Percentiles rank a stretch among this genome's conserved stretches.
These are phyloP conservation scores for Dioctria linearis DNA, from an alignment of 2,888 invertebrate species.

Conservation along the genomic window DNA sequence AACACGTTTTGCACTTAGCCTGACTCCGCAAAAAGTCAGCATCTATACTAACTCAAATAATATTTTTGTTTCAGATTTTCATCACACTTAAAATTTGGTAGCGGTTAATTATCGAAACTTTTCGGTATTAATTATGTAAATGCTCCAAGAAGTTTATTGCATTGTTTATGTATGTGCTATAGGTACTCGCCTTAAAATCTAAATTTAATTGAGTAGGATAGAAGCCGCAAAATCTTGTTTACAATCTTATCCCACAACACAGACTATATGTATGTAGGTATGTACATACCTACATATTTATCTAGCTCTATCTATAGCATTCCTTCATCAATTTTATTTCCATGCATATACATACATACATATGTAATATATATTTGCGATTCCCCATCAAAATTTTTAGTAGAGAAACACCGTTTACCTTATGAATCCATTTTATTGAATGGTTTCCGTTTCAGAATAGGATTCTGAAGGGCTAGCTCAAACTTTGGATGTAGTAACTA, in stretches of 20 bases:
- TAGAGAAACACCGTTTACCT: background rate
- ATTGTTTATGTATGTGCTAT: background rate
- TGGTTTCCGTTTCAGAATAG: slow-evolving; percentile 22
- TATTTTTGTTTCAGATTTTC: no score
- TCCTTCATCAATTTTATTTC: no score
- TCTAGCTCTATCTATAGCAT: no score
- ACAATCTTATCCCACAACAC: background rate
- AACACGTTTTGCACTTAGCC: no score
- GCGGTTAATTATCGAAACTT: slow-evolving; percentile 2
- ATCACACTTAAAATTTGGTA: no score
- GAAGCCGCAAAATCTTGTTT: background rate
- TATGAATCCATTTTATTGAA: slow-evolving; percentile 26
- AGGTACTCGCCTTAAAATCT: slow-evolving; percentile 3
- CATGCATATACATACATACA: background rate
- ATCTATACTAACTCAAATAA: no score
- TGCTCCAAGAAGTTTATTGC: slow-evolving; percentile 6
- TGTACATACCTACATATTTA: no score
- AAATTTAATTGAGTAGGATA: slow-evolving; percentile 22
- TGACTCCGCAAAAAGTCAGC: no score
- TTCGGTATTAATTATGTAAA: slow-evolving; percentile 27
- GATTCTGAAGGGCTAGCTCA: background rate
- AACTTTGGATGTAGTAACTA: background rate
- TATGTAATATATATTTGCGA: no score
- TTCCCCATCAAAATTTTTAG: no score
- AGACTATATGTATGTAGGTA: no score